phyloP scores from a whole-genome alignment of 2,888 invertebrate species.

The Tetragonisca angustula region DNA sequence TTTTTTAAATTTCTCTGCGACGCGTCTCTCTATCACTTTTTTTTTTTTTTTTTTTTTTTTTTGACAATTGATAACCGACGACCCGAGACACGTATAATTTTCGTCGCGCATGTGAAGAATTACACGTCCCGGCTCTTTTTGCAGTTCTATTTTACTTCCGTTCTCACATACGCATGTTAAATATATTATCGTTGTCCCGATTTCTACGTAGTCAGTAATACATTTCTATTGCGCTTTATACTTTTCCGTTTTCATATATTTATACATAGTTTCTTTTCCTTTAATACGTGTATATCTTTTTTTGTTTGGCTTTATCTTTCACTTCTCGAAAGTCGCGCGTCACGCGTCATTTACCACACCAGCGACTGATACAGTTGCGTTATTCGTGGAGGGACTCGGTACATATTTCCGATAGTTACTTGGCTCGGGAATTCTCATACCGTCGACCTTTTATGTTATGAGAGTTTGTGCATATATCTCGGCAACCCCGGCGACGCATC shows the following conservation, averaged over 20 bases:
- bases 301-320: constrained; percentile 39
- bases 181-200: constrained; percentile 38
- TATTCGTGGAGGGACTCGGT: constrained; percentile 44
- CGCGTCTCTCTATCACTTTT: constrained; percentile 65
- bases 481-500: constrained; percentile 46
- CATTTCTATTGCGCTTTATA: constrained; percentile 5
- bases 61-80: constrained; percentile 61
- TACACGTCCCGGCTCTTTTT: constrained; percentile 55
- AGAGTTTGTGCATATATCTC: constrained; percentile 46
- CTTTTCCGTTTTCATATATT: constrained; percentile 31
- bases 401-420: constrained; percentile 52
- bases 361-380: constrained; percentile 45
- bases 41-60: constrained; percentile 29
- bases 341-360: constrained; percentile 42
- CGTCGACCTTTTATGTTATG: constrained; percentile 59
- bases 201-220: constrained; percentile 39
- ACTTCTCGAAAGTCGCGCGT: constrained; percentile 58
- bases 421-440: constrained; percentile 59
- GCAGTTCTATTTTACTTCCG: constrained; percentile 44
- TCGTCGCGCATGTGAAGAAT: constrained; percentile 55
- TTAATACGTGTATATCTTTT: constrained; percentile 20
- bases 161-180: constrained; percentile 37
- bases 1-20: constrained; percentile 54
- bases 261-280: constrained; percentile 19
- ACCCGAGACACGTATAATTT: constrained; percentile 53